Conservation (phyloP, 2,888 invertebrate species). For the Limenitis arthemis region DNA sequence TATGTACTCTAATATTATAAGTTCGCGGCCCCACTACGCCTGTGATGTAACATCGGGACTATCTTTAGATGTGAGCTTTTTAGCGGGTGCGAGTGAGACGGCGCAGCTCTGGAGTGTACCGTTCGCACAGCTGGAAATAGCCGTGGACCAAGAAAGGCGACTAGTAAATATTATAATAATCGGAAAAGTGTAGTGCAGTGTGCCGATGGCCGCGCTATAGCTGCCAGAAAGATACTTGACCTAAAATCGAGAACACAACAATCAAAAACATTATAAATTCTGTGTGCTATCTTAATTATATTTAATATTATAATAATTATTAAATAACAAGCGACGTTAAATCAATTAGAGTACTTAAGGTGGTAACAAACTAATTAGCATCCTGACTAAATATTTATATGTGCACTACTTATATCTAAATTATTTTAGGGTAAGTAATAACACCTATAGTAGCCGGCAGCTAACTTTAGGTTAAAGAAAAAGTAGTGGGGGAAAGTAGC, state of each 20-base stretch:
- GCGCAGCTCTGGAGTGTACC: slow-evolving; percentile 49
- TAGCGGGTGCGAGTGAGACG: slow-evolving; percentile 49
- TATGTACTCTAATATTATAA: slow-evolving; percentile 71
- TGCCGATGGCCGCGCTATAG: slow-evolving; percentile 56
- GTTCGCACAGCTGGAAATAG: slow-evolving; percentile 68
- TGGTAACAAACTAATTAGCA: too few species aligned
- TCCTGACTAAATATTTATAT: too few species aligned
- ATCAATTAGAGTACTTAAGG: too few species aligned
- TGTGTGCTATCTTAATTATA: slow-evolving; percentile 1
- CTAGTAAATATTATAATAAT: slow-evolving; percentile 71
- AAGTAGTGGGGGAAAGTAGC: too few species aligned
- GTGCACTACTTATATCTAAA: too few species aligned
- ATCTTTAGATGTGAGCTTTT: slow-evolving; percentile 54
- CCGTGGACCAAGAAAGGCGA: slow-evolving; percentile 75
- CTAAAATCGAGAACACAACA: slow-evolving; percentile 31
- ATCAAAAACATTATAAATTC: slow-evolving; percentile 8
- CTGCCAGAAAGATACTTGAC: slow-evolving; percentile 45
- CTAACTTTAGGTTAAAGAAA: too few species aligned
- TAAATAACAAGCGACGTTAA: neutral
- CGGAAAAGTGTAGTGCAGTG: slow-evolving; percentile 71
- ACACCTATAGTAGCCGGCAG: too few species aligned
- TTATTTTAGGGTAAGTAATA: too few species aligned
- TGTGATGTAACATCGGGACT: slow-evolving; percentile 66
- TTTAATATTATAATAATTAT: slow-evolving; percentile 9
- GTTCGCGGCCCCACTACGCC: slow-evolving; percentile 61